Conservation (phyloP, 2,797 vertebrate genomes). For the Lemur catta region DNA sequence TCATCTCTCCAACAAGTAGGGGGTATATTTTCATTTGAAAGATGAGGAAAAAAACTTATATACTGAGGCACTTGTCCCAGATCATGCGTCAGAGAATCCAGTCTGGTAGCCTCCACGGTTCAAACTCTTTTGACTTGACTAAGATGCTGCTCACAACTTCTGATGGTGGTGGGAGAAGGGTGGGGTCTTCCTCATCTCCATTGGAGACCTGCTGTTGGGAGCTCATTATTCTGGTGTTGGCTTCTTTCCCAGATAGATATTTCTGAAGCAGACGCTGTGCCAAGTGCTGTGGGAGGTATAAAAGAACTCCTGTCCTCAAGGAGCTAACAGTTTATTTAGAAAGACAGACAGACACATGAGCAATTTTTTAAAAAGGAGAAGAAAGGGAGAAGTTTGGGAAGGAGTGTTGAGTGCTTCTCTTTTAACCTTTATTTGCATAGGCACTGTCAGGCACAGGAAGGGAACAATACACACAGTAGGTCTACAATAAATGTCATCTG, state of each 20-base stretch:
- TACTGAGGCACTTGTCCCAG: neutral
- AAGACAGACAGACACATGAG: neutral
- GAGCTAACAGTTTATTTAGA: neutral
- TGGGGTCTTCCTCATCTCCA: neutral
- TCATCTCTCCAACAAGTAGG: neutral
- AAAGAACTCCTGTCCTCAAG: neutral
- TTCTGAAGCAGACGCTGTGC: neutral
- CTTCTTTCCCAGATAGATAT: neutral
- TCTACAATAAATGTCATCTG: too few species aligned
- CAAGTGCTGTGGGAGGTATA: neutral
- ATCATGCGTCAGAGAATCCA: neutral
- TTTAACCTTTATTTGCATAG: neutral
- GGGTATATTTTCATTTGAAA: neutral
- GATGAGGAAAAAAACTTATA: neutral
- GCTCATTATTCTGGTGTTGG: neutral
- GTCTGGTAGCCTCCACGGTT: neutral
- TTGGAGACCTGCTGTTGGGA: neutral
- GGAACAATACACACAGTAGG: neutral
- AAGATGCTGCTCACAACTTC: neutral
- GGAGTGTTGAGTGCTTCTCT: neutral
- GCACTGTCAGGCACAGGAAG: accelerated
- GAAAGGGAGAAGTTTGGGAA: neutral
- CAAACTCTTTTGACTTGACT: slow-evolving; percentile 30
- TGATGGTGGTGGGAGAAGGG: neutral
- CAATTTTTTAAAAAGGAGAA: neutral